Conservation (phyloP, 2,113 vertebrate species). For the Corythornis cristatus region DNA sequence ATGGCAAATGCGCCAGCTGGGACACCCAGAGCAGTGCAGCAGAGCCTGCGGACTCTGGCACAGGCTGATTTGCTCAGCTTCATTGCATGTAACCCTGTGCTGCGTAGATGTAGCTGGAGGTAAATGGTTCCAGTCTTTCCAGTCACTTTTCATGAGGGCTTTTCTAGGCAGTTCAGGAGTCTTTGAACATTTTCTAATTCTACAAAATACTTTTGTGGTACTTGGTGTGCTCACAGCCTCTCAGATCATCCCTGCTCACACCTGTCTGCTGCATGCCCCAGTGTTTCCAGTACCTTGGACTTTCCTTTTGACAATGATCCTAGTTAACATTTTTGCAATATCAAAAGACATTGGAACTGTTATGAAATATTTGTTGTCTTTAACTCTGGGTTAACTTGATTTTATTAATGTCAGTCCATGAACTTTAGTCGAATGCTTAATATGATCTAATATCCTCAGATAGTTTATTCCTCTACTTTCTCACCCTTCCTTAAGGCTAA, state of each 20-base stretch:
- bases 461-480: background rate
- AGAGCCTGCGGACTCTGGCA: background rate
- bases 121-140: background rate
- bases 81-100: accelerated
- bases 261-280: background rate
- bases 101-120: background rate
- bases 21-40: background rate
- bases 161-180: background rate
- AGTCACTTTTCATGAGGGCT: background rate
- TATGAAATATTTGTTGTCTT: constrained; percentile 6
- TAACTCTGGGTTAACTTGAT: constrained; percentile 7
- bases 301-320: background rate
- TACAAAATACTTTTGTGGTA: background rate
- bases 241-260: background rate
- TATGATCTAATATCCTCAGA: background rate
- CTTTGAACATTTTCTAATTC: background rate
- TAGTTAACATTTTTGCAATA: background rate
- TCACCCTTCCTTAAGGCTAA: background rate
- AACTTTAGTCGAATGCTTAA: background rate
- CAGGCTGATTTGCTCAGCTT: background rate
- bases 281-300: background rate
- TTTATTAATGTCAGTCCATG: constrained; percentile 12
- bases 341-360: background rate
- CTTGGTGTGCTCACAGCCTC: background rate
- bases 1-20: background rate